Evolutionary conservation across 2,888 invertebrate species (phyloP).

Genomic region (Tuta absoluta): DNA sequence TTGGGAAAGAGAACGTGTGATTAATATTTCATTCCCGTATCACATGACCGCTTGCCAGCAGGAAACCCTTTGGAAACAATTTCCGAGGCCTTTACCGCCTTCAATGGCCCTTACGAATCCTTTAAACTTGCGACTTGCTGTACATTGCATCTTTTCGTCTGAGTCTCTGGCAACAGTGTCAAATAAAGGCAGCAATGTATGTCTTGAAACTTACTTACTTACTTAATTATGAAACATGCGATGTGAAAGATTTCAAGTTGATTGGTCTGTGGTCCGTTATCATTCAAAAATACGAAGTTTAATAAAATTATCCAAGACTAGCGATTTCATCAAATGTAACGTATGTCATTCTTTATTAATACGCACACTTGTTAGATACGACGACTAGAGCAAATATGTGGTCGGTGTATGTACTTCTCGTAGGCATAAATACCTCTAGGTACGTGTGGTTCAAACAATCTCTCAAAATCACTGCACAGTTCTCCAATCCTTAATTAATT

Average conservation of each 20-base stretch:
- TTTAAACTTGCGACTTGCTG: neutral
- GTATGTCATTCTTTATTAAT: too few relatives aligned
- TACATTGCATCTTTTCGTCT: neutral
- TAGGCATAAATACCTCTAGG: too few relatives aligned
- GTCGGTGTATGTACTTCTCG: too few relatives aligned
- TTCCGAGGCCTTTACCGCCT: neutral
- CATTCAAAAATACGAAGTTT: too few relatives aligned
- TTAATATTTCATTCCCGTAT: conserved; percentile 25
- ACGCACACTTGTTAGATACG: too few relatives aligned
- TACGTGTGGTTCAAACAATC: neutral
- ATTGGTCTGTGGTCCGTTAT: too few relatives aligned
- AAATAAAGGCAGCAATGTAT: neutral
- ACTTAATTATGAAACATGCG: too few relatives aligned
- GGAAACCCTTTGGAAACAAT: conserved; percentile 21
- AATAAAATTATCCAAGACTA: too few relatives aligned
- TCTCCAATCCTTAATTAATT: neutral
- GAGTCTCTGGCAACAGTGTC: neutral
- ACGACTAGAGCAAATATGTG: too few relatives aligned
- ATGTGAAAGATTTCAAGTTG: too few relatives aligned
- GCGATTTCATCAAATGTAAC: too few relatives aligned
- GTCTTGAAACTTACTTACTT: too few relatives aligned
- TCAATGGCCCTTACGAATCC: neutral
- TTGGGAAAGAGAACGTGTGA: conserved; percentile 9
- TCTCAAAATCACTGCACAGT: neutral
- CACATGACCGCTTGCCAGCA: neutral